Evolutionary conservation across 2,113 vertebrate species (phyloP).

Genomic region (Corapipo altera): DNA sequence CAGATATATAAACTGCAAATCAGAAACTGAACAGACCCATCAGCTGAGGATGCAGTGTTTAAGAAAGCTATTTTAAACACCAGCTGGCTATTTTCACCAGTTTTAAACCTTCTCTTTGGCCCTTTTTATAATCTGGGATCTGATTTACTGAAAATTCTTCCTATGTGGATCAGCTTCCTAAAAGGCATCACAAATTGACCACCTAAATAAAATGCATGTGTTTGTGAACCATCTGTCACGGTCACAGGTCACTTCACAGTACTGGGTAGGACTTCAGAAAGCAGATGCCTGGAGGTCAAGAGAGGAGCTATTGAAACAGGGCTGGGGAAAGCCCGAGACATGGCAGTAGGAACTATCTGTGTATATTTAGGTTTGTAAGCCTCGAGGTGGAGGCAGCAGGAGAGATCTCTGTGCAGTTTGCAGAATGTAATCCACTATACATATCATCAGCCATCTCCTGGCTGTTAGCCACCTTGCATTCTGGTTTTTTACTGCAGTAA

Average conservation of each 20-base stretch:
- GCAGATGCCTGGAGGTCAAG: background rate
- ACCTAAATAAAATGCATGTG: background rate
- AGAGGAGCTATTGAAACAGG: background rate
- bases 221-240: background rate
- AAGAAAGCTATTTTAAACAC: background rate
- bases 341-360: rapidly evolving
- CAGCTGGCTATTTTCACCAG: background rate
- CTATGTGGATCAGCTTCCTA: background rate
- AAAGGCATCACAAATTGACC: background rate
- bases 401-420: background rate
- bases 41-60: background rate
- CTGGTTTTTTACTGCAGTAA: background rate
- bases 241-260: background rate
- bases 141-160: background rate
- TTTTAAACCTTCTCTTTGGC: background rate
- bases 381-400: background rate
- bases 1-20: background rate
- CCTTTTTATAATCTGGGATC: background rate
- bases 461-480: constrained; percentile 13
- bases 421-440: background rate
- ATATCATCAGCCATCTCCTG: background rate
- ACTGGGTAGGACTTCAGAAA: background rate
- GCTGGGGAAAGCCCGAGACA: background rate
- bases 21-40: background rate
- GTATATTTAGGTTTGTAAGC: no score